Percentiles rank a stretch among this genome's conserved stretches.
Conservation (phyloP, 2,888 invertebrate genomes). For the Drosophila eohydei region DNA sequence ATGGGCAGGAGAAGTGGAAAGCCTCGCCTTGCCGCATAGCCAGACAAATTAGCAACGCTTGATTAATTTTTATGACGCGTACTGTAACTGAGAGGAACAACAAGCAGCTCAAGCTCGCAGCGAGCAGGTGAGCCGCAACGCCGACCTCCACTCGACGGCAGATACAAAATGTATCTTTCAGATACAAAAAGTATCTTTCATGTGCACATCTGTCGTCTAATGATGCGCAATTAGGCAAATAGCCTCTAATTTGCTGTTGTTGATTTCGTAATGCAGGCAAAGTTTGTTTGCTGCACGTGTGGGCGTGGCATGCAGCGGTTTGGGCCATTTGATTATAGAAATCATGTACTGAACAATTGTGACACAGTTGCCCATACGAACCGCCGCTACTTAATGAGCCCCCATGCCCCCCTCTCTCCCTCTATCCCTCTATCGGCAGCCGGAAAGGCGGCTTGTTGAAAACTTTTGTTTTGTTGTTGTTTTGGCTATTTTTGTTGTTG, state of each 20-base stretch:
- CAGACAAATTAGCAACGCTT: constrained; percentile 77
- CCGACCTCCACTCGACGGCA: neutral
- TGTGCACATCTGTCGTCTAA: constrained; percentile 44
- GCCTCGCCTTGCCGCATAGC: constrained; percentile 25
- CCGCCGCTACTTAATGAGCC: constrained; percentile 32
- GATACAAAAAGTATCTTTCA: constrained; percentile 15
- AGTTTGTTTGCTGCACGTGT: constrained; percentile 39
- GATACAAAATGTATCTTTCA: constrained; percentile 18
- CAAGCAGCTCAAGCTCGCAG: constrained; percentile 11
- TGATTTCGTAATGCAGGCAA: constrained; percentile 38
- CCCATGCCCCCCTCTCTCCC: neutral
- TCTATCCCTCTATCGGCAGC: constrained; percentile 9
- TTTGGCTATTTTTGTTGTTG: constrained; percentile 4
- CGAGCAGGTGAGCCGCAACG: constrained; percentile 24
- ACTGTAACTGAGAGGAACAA: constrained; percentile 55
- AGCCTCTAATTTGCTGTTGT: constrained; percentile 41
- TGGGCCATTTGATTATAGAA: constrained; percentile 58
- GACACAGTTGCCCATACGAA: constrained; percentile 65
- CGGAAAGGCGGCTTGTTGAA: constrained; percentile 72
- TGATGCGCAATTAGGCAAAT: constrained; percentile 61
- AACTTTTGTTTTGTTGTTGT: constrained; percentile 48
- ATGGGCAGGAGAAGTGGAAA: constrained; percentile 11
- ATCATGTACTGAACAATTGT: constrained; percentile 64
- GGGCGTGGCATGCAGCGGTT: constrained; percentile 41
- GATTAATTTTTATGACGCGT: constrained; percentile 72